Conservation (phyloP, 2,113 vertebrate genomes). For the Guaruba guarouba region DNA sequence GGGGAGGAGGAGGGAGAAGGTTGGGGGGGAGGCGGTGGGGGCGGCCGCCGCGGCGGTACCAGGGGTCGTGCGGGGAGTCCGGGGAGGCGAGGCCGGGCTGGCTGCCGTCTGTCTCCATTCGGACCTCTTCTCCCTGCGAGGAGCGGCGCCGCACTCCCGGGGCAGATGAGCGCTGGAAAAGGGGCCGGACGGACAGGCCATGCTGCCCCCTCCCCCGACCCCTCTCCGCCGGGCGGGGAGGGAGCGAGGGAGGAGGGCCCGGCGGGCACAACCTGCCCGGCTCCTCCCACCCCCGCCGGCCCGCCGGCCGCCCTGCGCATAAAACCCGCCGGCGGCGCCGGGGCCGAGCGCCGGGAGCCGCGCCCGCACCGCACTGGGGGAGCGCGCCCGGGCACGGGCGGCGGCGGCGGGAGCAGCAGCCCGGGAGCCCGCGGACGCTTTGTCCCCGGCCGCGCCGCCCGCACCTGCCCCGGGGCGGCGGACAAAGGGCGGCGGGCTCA, state of each 20-base stretch:
- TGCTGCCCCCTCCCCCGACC: constrained; percentile 81
- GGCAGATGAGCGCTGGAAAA: constrained; percentile 67
- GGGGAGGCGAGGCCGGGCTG: constrained; percentile 90
- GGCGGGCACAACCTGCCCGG: constrained; percentile 74
- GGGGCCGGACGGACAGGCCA: constrained; percentile 77
- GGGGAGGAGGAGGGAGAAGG: not conserved
- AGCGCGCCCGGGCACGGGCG: too few species aligned
- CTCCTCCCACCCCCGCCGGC: constrained; percentile 39
- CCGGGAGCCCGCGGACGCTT: not conserved
- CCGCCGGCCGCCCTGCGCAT: too few species aligned
- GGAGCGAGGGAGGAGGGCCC: constrained; percentile 73
- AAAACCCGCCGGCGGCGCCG: too few species aligned
- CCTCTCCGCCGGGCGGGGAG: constrained; percentile 77
- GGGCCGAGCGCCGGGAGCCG: too few species aligned
- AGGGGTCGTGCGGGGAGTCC: constrained; percentile 95
- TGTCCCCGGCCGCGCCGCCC: not conserved
- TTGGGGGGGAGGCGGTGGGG: not conserved
- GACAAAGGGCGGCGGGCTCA: not conserved
- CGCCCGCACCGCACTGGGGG: too few species aligned
- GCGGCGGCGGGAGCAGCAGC: too few species aligned
- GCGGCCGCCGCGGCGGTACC: constrained; percentile 75
- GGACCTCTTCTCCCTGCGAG: constrained; percentile 65
- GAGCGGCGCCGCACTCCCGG: constrained; percentile 58
- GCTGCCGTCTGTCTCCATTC: constrained; percentile 95
- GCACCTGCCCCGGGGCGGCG: constrained; percentile 22